A percentile compares a stretch with the other conserved stretches of the same genome.
phyloP scores from a whole-genome alignment of 92 coral and sea anemone genomes.

The Actinernus sp. region DNA sequence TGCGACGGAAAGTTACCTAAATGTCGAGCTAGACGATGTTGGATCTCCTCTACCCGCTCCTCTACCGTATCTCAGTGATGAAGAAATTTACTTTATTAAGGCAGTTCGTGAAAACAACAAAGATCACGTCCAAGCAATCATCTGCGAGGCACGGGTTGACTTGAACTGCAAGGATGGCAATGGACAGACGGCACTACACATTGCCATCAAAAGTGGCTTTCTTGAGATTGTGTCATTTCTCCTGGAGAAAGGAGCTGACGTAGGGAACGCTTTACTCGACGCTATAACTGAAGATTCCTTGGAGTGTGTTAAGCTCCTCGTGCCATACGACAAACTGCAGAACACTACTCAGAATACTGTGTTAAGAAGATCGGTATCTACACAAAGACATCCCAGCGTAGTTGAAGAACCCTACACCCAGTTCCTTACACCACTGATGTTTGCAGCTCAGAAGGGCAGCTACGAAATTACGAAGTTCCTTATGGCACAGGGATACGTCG shows the following conservation, averaged over 20 bases:
- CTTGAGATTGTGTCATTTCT: constrained; percentile 43
- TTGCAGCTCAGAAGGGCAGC: constrained; percentile 77
- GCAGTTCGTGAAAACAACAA: constrained; percentile 58
- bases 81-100: constrained; percentile 54
- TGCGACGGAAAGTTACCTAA: too few species aligned
- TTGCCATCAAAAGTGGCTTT: constrained; percentile 58
- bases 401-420: constrained; percentile 5
- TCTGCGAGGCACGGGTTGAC: constrained; percentile 25
- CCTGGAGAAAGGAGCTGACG: constrained; percentile 58
- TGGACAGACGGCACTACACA: constrained; percentile 77
- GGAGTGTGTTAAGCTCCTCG: constrained; percentile 63
- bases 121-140: constrained; percentile 25
- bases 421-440: constrained; percentile 72
- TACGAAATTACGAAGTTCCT: constrained; percentile 69
- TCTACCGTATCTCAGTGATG: constrained; percentile 8
- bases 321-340: constrained; percentile 28
- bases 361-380: neutral
- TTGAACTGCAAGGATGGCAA: constrained; percentile 57
- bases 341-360: constrained; percentile 4
- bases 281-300: constrained; percentile 67
- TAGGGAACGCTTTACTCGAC: constrained; percentile 73
- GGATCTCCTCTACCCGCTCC: too few species aligned
- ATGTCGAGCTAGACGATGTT: neutral
- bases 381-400: neutral
- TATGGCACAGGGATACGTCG: constrained; percentile 56